Base-by-base conservation (phyloP, 2,888 invertebrate species). In the Cyrtodaria siliqua region DNA sequence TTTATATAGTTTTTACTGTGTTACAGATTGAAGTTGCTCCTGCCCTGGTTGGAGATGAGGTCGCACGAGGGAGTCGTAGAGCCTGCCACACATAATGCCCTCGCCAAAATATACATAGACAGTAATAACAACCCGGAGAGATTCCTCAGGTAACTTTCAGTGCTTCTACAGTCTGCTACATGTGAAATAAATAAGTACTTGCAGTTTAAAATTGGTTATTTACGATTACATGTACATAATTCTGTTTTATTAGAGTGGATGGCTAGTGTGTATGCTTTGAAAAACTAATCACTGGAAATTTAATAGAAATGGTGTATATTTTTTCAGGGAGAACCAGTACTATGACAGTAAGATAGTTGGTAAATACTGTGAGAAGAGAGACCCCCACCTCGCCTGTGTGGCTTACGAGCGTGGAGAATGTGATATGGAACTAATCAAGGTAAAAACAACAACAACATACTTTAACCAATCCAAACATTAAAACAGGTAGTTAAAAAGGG, bases 51-150 rank as follows among this genome's bases (percentile, higher is more conserved):
- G 87, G 99, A 99, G 93, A 98, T 97, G 0, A 96, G 99, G 68
- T 97, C 99, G 26, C 99, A 99, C 92, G 99, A 99, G 91, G 98
- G 98, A 44, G 97, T 98, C 91, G 96, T 96, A 14, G 99, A 99
- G 92, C 97, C 99, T 3, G 99, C 99, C 16, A 99, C 99, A 0
- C 99, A 99, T 94, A 99, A 99, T 93, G 99, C 99, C 0, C 94
- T 99, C 84, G 99, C 99, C 68, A 99, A 99, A 94, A 99, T 99
- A 89, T 99, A 99, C 94, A 99, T 99, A 89, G 99, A 99, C 93
- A 97, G 98, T 82, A 99, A 99, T 94, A 99, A 99, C 92, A 99
- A 99, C 93, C 98, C 99, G 0, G 99, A 99, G 92, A 94, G 99
- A 88, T 99, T 94, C 82, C 95, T 99, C 70, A 97, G 94, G 94